Percentiles rank a stretch among this genome's conserved stretches.
Evolutionary conservation across 1,140 invertebrate genomes (phyloP).

Genomic region (Euschistus heros): DNA sequence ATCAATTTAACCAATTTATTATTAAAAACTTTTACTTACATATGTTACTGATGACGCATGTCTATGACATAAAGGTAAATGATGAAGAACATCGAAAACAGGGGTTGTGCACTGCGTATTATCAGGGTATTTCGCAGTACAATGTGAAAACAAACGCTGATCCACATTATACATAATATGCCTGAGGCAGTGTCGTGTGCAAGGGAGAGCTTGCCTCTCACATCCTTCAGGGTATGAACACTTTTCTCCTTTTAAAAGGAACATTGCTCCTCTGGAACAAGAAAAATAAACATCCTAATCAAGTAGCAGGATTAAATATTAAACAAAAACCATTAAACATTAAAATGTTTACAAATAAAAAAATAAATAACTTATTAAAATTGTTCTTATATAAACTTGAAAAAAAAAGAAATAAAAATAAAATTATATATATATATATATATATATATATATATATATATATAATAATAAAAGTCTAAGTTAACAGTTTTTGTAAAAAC

Average conservation of each 20-base stretch:
- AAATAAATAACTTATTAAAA: too few relatives aligned
- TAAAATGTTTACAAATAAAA: too few relatives aligned
- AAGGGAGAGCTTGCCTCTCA: slow-evolving; percentile 52
- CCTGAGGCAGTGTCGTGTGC: slow-evolving; percentile 65
- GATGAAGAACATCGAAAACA: slow-evolving; percentile 73
- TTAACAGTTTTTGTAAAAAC: too few relatives aligned
- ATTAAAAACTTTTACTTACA: too few relatives aligned
- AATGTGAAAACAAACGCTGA: slow-evolving; percentile 78
- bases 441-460: too few relatives aligned
- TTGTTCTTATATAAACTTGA: too few relatives aligned
- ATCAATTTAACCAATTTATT: too few relatives aligned
- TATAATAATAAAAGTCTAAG: too few relatives aligned
- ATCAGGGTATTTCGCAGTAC: slow-evolving; percentile 77
- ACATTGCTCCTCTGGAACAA: slow-evolving; percentile 21
- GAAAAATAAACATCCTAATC: neutral
- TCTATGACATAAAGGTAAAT: slow-evolving; percentile 69
- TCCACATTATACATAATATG: slow-evolving; percentile 82
- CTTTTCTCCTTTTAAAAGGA: slow-evolving; percentile 23
- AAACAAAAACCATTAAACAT: too few relatives aligned
- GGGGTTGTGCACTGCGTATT: slow-evolving; percentile 80
- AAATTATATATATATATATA: too few relatives aligned
- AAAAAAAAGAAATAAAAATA: too few relatives aligned
- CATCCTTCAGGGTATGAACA: slow-evolving; percentile 27
- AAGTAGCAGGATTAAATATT: too few relatives aligned
- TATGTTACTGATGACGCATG: slow-evolving; percentile 50